Percentiles rank a stretch among this genome's conserved stretches.
Evolutionary conservation across 2,797 vertebrate species (phyloP).

Genomic region (Potorous gilbertii): DNA sequence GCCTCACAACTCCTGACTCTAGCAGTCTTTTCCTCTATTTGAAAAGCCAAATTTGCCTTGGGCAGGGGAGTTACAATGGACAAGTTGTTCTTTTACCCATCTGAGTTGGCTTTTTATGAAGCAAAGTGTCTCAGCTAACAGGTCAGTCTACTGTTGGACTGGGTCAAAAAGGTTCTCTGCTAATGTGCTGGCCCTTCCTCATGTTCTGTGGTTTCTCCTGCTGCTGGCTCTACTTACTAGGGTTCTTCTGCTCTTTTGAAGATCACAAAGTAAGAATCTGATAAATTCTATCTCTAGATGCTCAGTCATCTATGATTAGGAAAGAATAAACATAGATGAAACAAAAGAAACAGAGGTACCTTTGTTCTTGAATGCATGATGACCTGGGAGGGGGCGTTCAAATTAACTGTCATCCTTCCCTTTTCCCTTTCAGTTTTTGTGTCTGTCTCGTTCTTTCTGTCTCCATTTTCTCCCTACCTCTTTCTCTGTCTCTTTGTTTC

Average conservation of each 20-base stretch:
- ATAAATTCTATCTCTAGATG: neutral
- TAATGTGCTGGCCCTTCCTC: neutral
- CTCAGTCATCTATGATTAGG: neutral
- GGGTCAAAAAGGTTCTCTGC: neutral
- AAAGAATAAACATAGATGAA: neutral
- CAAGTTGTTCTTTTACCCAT: neutral
- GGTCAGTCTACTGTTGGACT: neutral
- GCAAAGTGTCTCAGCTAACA: neutral
- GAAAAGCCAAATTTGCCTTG: neutral
- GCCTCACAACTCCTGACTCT: neutral
- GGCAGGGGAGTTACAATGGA: neutral
- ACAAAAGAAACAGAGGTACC: neutral
- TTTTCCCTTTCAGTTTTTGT: too few relatives aligned
- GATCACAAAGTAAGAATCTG: neutral
- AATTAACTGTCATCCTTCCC: neutral
- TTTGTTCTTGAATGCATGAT: neutral
- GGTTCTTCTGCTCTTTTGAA: neutral
- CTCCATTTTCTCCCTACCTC: too few relatives aligned
- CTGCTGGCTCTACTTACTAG: neutral
- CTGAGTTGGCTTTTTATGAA: neutral
- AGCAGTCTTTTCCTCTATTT: neutral
- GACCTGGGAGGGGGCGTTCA: neutral
- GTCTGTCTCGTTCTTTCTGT: too few relatives aligned
- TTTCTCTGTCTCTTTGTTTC: too few relatives aligned
- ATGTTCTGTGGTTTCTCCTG: neutral